phyloP scores from a whole-genome alignment of 2,113 vertebrate genomes.

The Apus apus region DNA sequence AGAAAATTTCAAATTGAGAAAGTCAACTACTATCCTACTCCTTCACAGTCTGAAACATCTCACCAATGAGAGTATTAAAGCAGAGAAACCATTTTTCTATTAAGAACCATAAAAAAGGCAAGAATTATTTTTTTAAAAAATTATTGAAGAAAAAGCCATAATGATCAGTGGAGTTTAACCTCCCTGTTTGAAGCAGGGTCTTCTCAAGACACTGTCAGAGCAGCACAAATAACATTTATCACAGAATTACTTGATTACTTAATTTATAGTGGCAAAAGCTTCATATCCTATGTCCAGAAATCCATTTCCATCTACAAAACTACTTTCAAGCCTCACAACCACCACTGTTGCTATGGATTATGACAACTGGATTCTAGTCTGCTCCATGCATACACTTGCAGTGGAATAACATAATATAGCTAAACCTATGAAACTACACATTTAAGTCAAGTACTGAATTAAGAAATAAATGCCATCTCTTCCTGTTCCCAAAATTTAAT shows the following conservation, averaged over 20 bases:
- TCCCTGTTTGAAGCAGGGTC: background rate
- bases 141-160: background rate
- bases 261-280: background rate
- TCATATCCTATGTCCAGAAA: background rate
- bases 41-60: background rate
- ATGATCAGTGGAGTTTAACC: background rate
- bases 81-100: background rate
- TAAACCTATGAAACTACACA: background rate
- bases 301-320: background rate
- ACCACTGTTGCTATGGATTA: background rate
- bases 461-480: background rate
- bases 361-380: background rate
- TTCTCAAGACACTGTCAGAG: background rate
- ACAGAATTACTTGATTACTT: background rate
- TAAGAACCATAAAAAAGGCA: background rate
- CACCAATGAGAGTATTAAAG: background rate
- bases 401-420: background rate
- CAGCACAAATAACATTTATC: background rate
- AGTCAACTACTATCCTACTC: background rate
- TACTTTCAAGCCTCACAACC: background rate
- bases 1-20: background rate
- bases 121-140: background rate
- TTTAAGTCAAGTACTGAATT: background rate
- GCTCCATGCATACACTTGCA: background rate
- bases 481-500: background rate